Base-by-base conservation (phyloP, 2,797 vertebrate species). In the Arrhamphus sclerolepis region DNA sequence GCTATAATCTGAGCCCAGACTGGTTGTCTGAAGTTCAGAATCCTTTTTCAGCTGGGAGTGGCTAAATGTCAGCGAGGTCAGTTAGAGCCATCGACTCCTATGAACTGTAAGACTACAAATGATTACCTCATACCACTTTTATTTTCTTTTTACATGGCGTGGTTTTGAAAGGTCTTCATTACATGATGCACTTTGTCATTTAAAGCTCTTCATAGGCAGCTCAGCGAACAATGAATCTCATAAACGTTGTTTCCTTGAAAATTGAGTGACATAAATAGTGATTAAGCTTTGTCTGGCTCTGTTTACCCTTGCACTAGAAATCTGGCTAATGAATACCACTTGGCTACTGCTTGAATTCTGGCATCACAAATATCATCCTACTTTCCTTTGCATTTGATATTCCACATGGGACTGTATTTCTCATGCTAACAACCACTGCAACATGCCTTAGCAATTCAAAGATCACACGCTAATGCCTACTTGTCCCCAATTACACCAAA, bases 401-500 rank as follows among this genome's bases (percentile, higher is more conserved):
- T 85, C 84, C 81, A 78, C 89, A 80, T 79, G 86, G 85, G 84
- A 83, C 76, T 66, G 74, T 72, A 87, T 88, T 89, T 87, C 84
- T 89, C 86, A 87, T 86, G 82, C 87, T 88, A 85, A 89, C 87
- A 85, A 84, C 76, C 75, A 39, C 62, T 75, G 80, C 84, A 87
- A 89, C 87, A 89, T 89, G 87, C 87, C 87, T 87, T 84, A 77
- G 80, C 88, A 85, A 91, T 88, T 89, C 84, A 86, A 74, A 88
- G 89, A 91, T 91, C 89, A 89, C 87, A 91, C 87, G 84, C 89
- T 89, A 88, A 89, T 89, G 87, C 83, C 86, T 87, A 87, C 89
- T 89, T 89, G 89, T 90, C 86, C 87, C 86, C 87, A 89, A 89
- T 90, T 90, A 90, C 75, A 86, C 86, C 85, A 86, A 91, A 89